phyloP scores from a whole-genome alignment of 2,888 invertebrate species.

The Ennomos fuscantarius region DNA sequence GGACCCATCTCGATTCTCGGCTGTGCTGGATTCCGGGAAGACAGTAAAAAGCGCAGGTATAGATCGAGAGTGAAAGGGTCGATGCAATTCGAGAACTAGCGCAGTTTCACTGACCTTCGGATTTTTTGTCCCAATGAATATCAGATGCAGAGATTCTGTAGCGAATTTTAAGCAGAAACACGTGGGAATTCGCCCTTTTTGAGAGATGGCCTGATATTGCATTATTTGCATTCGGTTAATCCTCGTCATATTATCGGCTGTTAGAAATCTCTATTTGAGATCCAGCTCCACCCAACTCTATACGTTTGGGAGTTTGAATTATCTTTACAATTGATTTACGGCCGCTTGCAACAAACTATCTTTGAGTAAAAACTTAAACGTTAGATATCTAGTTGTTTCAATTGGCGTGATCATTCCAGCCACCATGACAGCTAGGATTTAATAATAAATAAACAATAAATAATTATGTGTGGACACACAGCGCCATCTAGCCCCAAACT shows the following conservation, averaged over 20 bases:
- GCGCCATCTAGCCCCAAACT: too few species aligned
- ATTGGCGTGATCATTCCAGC: too few species aligned
- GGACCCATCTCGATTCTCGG: conserved; percentile 58
- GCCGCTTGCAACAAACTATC: too few species aligned
- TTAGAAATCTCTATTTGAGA: conserved; percentile 21
- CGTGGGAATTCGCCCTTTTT: conserved; percentile 74
- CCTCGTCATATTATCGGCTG: conserved; percentile 20
- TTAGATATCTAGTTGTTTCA: too few species aligned
- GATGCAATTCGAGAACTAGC: conserved; percentile 80
- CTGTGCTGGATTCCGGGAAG: conserved; percentile 69
- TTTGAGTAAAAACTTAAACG: too few species aligned
- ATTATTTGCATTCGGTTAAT: conserved; percentile 70
- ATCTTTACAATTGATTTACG: too few species aligned
- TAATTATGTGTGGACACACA: too few species aligned
- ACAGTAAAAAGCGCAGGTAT: conserved; percentile 82
- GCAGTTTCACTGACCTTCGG: conserved; percentile 80
- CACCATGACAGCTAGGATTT: too few species aligned
- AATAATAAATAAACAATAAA: too few species aligned
- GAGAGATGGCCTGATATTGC: conserved; percentile 62
- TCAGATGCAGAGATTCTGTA: conserved; percentile 69
- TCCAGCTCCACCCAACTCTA: too few species aligned
- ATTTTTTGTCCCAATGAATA: conserved; percentile 67
- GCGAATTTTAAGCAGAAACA: conserved; percentile 75
- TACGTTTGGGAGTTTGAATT: too few species aligned
- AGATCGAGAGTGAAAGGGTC: conserved; percentile 84